These are phyloP conservation scores for Agonum fuliginosum DNA, from an alignment of 2,888 invertebrate genomes.

Conservation along the genomic window DNA sequence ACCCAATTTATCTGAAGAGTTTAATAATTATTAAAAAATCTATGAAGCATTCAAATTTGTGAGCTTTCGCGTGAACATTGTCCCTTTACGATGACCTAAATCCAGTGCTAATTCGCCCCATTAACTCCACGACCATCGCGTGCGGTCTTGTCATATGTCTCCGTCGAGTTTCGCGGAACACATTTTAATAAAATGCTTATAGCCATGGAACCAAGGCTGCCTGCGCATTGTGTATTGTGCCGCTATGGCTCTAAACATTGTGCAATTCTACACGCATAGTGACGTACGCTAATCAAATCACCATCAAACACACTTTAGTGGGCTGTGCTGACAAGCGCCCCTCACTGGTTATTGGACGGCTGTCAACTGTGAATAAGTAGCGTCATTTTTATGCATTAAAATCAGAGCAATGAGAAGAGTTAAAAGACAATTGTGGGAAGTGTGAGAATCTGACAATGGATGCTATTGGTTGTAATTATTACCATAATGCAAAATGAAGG, in stretches of 20 bases:
- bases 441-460: background rate
- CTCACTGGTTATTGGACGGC: background rate
- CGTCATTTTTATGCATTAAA: conserved; percentile 13
- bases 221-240: background rate
- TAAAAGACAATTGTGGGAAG: conserved; percentile 26
- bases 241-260: conserved; percentile 17
- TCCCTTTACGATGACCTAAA: background rate
- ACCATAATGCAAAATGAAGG: background rate
- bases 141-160: conserved; percentile 6
- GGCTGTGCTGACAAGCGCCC: conserved; percentile 27
- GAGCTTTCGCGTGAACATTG: background rate
- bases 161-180: conserved; percentile 24
- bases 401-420: background rate
- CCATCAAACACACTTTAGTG: background rate
- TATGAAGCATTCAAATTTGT: no score
- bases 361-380: conserved; percentile 1
- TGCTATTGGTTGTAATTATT: background rate
- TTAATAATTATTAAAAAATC: no score
- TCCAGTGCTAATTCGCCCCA: background rate
- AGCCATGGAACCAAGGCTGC: conserved; percentile 30
- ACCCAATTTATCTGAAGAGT: no score
- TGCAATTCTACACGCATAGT: background rate
- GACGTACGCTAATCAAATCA: conserved; percentile 19
- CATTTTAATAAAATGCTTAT: conserved; percentile 3
- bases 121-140: background rate